A percentile compares a stretch with the other conserved stretches of the same genome.
Evolutionary conservation across 2,113 vertebrate genomes (phyloP).

Genomic region (Hypocryptadius cinnamomeus): DNA sequence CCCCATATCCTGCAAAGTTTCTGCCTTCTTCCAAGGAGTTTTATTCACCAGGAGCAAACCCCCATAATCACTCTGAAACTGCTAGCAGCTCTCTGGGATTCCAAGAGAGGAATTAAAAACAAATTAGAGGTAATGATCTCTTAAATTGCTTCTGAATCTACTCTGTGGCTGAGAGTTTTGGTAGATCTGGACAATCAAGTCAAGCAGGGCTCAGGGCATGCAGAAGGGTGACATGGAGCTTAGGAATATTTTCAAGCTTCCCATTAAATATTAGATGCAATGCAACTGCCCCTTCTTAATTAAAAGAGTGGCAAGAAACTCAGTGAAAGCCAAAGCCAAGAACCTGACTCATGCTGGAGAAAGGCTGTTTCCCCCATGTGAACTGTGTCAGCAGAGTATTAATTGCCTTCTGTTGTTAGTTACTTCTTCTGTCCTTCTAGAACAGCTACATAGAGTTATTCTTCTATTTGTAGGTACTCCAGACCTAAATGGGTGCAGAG

Average conservation of each 20-base stretch:
- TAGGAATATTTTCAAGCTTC: neutral
- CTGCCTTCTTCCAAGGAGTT: neutral
- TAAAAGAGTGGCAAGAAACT: neutral
- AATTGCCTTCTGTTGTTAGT: neutral
- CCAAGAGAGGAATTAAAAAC: slow-evolving; percentile 48
- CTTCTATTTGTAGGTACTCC: neutral
- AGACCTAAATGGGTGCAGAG: neutral
- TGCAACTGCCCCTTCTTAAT: neutral
- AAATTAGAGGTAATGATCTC: slow-evolving; percentile 51
- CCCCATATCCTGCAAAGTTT: neutral
- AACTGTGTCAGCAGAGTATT: neutral
- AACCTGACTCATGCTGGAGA: neutral
- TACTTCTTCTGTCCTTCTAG: neutral
- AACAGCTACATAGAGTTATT: neutral
- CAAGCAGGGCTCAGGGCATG: neutral
- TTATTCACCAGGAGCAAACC: neutral
- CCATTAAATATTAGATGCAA: neutral
- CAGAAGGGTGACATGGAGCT: neutral
- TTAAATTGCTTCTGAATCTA: slow-evolving; percentile 41
- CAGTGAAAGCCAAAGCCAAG: neutral
- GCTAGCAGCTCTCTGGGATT: neutral
- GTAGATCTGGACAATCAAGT: slow-evolving; percentile 12
- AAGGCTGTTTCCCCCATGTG: neutral
- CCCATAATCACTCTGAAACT: neutral
- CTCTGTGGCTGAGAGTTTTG: neutral